These are phyloP conservation scores for Spheniscus mendiculus DNA, from an alignment of 2,113 vertebrate species.

Conservation along the genomic window DNA sequence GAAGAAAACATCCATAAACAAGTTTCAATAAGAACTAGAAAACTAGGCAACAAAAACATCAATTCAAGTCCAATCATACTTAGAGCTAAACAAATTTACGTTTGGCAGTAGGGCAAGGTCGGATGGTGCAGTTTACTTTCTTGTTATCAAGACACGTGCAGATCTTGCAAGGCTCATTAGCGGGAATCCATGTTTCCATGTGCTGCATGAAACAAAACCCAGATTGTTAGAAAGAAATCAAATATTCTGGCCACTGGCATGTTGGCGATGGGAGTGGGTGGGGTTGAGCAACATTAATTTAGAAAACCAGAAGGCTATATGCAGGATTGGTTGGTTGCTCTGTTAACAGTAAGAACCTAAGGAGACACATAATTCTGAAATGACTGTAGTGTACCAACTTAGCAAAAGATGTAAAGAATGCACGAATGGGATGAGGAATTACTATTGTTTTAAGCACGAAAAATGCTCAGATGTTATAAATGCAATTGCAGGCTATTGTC, in stretches of 20 bases:
- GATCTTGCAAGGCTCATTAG: conserved; percentile 86
- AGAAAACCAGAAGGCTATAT: not conserved
- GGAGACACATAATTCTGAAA: not conserved
- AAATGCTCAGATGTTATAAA: not conserved
- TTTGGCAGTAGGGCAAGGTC: conserved; percentile 82
- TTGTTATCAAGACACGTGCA: conserved; percentile 87
- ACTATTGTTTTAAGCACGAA: not conserved
- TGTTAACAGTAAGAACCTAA: not conserved
- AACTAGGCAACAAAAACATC: not conserved
- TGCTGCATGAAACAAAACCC: conserved; percentile 65
- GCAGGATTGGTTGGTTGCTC: not conserved
- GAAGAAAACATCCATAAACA: not conserved
- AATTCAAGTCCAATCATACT: not conserved
- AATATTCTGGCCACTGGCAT: not conserved
- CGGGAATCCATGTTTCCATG: conserved; percentile 88
- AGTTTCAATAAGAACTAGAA: not conserved
- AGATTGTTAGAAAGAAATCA: not conserved
- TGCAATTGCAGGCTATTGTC: not conserved
- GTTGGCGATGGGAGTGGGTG: not conserved
- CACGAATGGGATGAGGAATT: not conserved
- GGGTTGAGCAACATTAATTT: not conserved
- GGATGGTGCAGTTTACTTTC: conserved; percentile 83
- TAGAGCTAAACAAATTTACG: conserved; percentile 69
- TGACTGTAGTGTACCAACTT: not conserved
- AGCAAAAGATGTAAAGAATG: not conserved